Conservation (phyloP, 1,140 invertebrate species). For the Sarcophaga peregrina region DNA sequence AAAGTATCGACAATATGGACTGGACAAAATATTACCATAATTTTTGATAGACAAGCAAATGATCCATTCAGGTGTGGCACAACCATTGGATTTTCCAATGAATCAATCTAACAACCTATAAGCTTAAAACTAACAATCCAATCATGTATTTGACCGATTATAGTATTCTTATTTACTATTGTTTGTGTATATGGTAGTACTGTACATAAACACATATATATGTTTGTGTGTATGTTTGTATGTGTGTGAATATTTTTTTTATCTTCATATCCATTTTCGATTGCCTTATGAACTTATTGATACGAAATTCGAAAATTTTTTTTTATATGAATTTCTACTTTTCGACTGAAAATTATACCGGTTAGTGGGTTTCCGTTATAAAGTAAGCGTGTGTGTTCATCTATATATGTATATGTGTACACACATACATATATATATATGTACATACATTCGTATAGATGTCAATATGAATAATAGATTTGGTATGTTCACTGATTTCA, state of each 20-base stretch:
- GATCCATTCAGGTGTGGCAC: too few species aligned
- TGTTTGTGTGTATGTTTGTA: too few species aligned
- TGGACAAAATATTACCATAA: too few species aligned
- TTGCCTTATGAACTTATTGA: slow-evolving; percentile 10
- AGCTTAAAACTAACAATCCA: too few species aligned
- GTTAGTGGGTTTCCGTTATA: neutral
- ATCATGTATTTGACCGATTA: too few species aligned
- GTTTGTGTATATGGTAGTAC: too few species aligned
- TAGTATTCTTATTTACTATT: too few species aligned
- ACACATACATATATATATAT: neutral
- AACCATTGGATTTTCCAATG: too few species aligned
- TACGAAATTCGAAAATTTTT: neutral
- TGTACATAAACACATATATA: too few species aligned
- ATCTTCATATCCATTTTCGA: neutral
- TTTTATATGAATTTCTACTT: neutral
- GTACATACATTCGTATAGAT: neutral
- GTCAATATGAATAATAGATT: slow-evolving; percentile 9
- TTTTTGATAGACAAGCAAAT: too few species aligned
- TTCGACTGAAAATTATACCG: slow-evolving; percentile 14
- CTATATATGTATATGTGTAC: neutral
- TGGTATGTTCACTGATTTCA: neutral
- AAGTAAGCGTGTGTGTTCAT: neutral
- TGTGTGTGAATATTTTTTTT: neutral
- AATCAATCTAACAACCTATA: too few species aligned
- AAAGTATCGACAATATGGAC: too few species aligned